These are phyloP conservation scores for Rafetus swinhoei DNA, from an alignment of 2,113 vertebrate genomes.

Conservation along the genomic window DNA sequence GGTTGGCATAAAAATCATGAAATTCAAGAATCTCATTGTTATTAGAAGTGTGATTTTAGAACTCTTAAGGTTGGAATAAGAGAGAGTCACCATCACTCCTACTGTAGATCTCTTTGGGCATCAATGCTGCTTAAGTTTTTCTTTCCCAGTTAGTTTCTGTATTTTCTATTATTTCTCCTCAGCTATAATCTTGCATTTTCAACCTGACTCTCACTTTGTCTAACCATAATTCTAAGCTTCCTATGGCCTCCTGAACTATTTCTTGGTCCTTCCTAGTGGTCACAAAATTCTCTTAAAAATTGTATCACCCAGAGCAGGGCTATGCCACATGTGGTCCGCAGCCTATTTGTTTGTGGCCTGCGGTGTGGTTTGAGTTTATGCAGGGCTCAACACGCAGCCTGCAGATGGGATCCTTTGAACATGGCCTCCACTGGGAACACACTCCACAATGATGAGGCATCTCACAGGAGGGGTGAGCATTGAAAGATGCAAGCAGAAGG, in stretches of 20 bases:
- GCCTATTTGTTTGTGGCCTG: too few species aligned
- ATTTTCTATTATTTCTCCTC: not conserved
- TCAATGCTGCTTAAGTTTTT: accelerated
- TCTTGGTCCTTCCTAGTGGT: not conserved
- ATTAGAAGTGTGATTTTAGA: not conserved
- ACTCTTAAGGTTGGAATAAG: not conserved
- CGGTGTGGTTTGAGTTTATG: too few species aligned
- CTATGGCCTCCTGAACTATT: not conserved
- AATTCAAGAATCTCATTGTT: not conserved
- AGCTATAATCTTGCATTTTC: not conserved
- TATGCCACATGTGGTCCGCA: too few species aligned
- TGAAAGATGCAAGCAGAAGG: too few species aligned
- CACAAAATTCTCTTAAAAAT: not conserved
- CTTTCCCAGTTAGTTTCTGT: not conserved
- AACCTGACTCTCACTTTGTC: not conserved
- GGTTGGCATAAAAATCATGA: not conserved
- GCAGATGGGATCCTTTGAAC: too few species aligned
- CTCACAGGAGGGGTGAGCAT: too few species aligned
- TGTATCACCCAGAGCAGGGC: too few species aligned
- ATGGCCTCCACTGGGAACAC: too few species aligned
- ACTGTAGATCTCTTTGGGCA: accelerated
- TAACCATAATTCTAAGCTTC: not conserved
- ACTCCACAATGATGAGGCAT: too few species aligned
- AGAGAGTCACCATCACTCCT: not conserved
- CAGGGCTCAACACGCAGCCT: too few species aligned